Evolutionary conservation across 2,888 invertebrate genomes (phyloP).

Genomic region (Trissonchulus sp.): DNA sequence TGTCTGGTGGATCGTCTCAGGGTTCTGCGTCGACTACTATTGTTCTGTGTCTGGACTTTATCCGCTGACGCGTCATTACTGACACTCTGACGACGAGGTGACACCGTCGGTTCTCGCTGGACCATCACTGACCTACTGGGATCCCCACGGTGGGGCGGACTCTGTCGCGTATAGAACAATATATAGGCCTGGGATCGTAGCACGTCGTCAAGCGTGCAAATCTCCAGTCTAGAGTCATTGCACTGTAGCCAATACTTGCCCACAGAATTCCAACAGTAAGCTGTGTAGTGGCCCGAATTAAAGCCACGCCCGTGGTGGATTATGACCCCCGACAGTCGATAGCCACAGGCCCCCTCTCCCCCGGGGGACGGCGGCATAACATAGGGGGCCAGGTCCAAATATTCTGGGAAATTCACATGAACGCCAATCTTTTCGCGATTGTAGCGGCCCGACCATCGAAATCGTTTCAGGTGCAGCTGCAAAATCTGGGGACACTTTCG

Average conservation of each 20-base stretch:
- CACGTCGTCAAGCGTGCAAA: constrained; percentile 48
- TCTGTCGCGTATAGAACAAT: constrained; percentile 50
- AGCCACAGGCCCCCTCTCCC: no score
- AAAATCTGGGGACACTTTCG: constrained; percentile 48
- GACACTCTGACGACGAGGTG: no score
- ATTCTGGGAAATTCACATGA: constrained; percentile 50
- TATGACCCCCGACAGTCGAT: constrained; percentile 50
- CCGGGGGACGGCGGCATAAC: constrained; percentile 27
- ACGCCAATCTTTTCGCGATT: constrained; percentile 45
- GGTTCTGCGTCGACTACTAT: no score
- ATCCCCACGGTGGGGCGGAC: no score
- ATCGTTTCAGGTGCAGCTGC: constrained; percentile 51
- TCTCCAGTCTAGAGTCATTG: constrained; percentile 51
- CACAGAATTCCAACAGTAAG: constrained; percentile 49
- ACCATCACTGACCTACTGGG: no score
- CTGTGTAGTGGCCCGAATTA: constrained; percentile 53
- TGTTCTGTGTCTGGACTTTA: no score
- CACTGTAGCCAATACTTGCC: constrained; percentile 54
- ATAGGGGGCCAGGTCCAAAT: constrained; percentile 49
- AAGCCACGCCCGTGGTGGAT: constrained; percentile 52
- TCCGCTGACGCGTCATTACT: no score
- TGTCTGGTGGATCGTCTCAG: no score
- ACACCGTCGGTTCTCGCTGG: no score
- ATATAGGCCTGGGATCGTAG: constrained; percentile 52
- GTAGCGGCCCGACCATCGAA: constrained; percentile 32